phyloP scores from a whole-genome alignment of 2,113 vertebrate species.

The Sylvilagus bachmani region DNA sequence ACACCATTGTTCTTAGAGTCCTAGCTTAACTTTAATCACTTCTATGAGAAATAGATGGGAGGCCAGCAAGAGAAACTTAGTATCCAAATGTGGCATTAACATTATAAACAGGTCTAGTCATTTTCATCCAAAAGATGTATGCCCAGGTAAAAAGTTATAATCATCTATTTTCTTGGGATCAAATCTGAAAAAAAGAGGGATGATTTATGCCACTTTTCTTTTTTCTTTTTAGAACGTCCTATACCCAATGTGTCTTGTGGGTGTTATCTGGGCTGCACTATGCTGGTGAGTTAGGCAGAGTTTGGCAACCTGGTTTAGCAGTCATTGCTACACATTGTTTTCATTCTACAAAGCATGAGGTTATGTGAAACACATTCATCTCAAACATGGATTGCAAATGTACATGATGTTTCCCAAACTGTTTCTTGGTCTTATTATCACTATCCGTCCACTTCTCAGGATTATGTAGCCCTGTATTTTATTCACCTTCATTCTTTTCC shows the following conservation, averaged over 20 bases:
- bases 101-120: not conserved
- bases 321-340: not conserved
- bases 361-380: not conserved
- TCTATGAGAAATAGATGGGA: not conserved
- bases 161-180: not conserved
- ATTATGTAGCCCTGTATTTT: not conserved
- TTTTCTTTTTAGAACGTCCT: not conserved
- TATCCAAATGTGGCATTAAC: not conserved
- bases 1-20: not conserved
- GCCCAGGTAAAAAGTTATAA: not conserved
- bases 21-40: not conserved
- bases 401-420: not conserved
- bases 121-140: not conserved
- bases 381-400: not conserved
- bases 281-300: not conserved
- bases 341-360: not conserved
- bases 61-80: not conserved
- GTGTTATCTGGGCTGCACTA: not conserved
- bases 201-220: not conserved
- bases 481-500: not conserved
- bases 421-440: not conserved
- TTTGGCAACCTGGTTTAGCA: not conserved
- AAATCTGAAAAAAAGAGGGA: not conserved
- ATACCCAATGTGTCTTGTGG: not conserved
- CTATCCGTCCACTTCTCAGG: not conserved